Conservation (phyloP, 2,113 vertebrate species). For the Phocoena sinus region DNA sequence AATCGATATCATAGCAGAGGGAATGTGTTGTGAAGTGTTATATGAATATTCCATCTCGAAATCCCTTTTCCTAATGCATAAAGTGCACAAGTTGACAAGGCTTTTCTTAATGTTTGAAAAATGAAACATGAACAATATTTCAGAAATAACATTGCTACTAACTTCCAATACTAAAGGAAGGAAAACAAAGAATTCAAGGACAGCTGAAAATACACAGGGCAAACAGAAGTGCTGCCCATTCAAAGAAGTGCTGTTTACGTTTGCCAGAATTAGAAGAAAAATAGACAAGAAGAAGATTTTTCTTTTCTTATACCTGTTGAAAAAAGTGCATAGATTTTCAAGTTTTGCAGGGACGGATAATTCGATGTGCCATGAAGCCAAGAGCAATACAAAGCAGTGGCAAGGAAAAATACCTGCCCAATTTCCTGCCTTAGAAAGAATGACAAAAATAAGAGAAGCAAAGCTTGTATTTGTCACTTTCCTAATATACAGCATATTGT, state of each 20-base stretch:
- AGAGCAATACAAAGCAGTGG: neutral
- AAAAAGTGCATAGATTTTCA: neutral
- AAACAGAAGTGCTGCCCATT: neutral
- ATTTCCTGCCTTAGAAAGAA: neutral
- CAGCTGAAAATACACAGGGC: neutral
- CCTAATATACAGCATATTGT: neutral
- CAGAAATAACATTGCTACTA: conserved; percentile 1
- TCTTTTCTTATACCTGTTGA: conserved; percentile 18
- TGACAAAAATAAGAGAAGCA: neutral
- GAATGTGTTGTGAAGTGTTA: neutral
- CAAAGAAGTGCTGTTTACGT: neutral
- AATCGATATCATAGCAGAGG: conserved; percentile 9
- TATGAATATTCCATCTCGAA: conserved; percentile 30
- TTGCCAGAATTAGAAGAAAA: conserved; percentile 26
- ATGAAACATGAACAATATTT: conserved; percentile 20
- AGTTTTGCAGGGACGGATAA: neutral
- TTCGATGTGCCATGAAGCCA: conserved; percentile 1
- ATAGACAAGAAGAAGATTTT: neutral
- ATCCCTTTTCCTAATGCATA: neutral
- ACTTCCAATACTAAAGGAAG: neutral
- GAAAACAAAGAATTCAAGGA: conserved; percentile 39
- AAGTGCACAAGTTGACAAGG: neutral
- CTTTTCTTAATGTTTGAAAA: conserved; percentile 41
- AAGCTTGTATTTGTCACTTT: neutral
- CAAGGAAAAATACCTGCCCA: neutral